Conservation (phyloP, 2,113 vertebrate genomes). For the Acanthisitta chloris region DNA sequence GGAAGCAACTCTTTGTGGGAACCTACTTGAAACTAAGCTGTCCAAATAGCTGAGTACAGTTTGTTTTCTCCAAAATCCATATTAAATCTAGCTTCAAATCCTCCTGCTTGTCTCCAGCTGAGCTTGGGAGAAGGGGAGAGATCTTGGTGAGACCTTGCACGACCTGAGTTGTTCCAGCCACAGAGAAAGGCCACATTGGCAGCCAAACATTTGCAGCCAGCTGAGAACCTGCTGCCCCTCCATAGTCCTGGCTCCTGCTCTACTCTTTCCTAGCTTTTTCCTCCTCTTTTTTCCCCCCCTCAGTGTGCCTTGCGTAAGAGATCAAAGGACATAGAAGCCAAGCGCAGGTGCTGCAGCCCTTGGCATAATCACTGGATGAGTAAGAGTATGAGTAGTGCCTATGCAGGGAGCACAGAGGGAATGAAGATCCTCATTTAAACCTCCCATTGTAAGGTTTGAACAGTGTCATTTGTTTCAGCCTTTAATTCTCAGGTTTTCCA, state of each 20-base stretch:
- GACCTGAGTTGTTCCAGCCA: background rate
- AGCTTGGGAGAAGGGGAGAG: background rate
- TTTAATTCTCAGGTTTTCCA: background rate
- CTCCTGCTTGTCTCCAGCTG: background rate
- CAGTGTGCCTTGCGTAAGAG: background rate
- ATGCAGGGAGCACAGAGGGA: background rate
- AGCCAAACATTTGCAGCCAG: background rate
- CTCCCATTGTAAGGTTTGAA: background rate
- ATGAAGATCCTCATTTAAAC: background rate
- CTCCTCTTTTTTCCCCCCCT: slow-evolving; percentile 10
- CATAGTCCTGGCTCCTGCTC: background rate
- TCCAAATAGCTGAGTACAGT: background rate
- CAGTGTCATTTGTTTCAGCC: background rate
- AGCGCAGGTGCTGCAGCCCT: background rate
- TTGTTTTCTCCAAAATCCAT: background rate
- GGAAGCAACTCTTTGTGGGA: background rate
- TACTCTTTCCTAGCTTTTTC: background rate
- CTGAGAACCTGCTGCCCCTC: background rate
- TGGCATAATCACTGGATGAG: background rate
- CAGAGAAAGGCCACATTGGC: rapidly evolving
- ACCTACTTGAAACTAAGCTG: background rate
- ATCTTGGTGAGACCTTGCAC: background rate
- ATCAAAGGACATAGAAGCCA: background rate
- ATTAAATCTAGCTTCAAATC: background rate
- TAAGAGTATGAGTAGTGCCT: background rate